phyloP scores from a whole-genome alignment of 2,888 invertebrate genomes.

The Nezara viridula region DNA sequence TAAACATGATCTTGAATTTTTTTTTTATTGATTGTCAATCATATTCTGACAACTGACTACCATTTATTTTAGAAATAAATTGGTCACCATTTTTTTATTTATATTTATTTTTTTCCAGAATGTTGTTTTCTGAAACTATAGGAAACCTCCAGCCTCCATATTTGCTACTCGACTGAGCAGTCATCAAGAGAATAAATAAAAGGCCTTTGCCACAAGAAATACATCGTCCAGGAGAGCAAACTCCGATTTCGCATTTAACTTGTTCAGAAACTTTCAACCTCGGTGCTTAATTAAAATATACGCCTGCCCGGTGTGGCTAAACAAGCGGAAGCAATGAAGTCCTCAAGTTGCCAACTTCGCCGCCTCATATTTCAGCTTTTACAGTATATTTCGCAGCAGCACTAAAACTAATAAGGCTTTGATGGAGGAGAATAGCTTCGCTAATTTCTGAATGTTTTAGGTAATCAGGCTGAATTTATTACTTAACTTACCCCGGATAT shows the following conservation, averaged over 20 bases:
- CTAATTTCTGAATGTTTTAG: not conserved
- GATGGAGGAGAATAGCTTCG: not conserved
- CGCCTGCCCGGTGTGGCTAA: not conserved
- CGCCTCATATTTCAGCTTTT: slow-evolving; percentile 25
- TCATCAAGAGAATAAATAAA: not conserved
- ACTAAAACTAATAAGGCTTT: not conserved
- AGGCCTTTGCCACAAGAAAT: not conserved
- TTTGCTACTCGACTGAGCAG: not conserved
- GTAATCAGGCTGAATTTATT: not conserved
- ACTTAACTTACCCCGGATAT: not conserved
- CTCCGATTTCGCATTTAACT: not conserved
- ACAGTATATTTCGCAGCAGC: not conserved
- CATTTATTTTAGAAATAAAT: too few species aligned
- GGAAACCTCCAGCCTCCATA: not conserved
- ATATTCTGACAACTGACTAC: too few species aligned
- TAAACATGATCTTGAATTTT: too few species aligned
- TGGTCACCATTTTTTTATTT: too few species aligned
- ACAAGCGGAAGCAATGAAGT: slow-evolving; percentile 8
- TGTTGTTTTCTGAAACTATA: not conserved
- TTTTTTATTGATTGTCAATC: too few species aligned
- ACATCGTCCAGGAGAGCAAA: not conserved
- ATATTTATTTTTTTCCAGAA: too few species aligned
- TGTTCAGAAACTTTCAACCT: not conserved
- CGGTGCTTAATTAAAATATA: not conserved
- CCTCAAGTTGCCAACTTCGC: slow-evolving; percentile 9